Evolutionary conservation across 2,113 vertebrate species (phyloP), one percentile per base, ranked within the genome.

Genomic region (Seriola quinqueradiata): DNA sequence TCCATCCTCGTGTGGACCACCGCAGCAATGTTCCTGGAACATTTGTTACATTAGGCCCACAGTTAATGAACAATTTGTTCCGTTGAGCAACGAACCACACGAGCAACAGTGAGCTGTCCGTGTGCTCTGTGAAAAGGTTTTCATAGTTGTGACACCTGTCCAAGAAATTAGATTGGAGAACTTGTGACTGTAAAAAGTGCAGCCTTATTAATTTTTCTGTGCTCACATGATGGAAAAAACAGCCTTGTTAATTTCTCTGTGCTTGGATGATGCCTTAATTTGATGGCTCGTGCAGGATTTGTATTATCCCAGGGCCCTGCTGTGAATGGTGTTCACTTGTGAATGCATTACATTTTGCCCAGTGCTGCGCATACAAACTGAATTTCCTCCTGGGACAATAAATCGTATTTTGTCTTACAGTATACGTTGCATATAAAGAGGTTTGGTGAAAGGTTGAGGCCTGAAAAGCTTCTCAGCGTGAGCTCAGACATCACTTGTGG

Each of bases 21-120:
- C 71, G 36, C 86, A 73, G 78, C 83, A 80, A 84, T 82, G 86
- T 90, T 92, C 84, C 87, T 82, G 89, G 78, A 84, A 89, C 89
- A 88, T 93, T 93, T 81, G 87, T 87, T 81, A 48, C 88, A 93
- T 90, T 92, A 87, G 87, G 77, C 86, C 82, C 80, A 81, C 44
- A 93, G 85, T 94, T 93, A 94, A 94, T 94, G 91, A 93, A 93
- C 86, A 90, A 91, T 93, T 93, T 92, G 81, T 91, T 91, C 86
- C 77, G 70, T 90, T 89, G 84, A 91, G 90, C 88, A 90, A 90
- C 63, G 64, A 90, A 87, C 83, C 81, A 89, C 89, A 81, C 60
- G 63, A 77, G 89, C 75, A 79, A 83, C 77, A 55, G 65, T 60
- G 83, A 88, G 83, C 58, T 40, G 34, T 78, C 73, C 75, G 3